Conservation (phyloP, 2,113 vertebrate genomes). For the Antechinus flavipes region DNA sequence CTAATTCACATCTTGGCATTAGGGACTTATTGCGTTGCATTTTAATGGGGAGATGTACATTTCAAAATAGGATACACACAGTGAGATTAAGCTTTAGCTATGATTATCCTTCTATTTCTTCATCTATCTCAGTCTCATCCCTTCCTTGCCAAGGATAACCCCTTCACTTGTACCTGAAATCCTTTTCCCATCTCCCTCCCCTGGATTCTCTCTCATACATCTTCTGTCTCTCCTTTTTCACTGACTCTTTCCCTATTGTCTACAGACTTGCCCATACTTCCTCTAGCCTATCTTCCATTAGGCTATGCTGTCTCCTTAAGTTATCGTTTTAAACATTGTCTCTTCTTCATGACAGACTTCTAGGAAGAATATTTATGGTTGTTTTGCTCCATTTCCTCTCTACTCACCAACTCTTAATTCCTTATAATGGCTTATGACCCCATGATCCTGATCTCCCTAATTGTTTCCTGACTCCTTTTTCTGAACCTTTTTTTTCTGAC, state of each 20-base stretch:
- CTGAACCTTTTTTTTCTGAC: neutral
- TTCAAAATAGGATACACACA: neutral
- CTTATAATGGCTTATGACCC: neutral
- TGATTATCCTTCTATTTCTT: neutral
- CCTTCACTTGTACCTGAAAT: neutral
- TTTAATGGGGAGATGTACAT: neutral
- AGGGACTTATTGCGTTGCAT: neutral
- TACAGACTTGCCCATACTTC: neutral
- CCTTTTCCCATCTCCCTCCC: neutral
- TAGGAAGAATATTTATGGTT: neutral
- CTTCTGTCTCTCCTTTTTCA: neutral
- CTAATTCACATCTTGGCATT: neutral
- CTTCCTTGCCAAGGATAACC: neutral
- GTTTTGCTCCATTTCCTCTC: neutral
- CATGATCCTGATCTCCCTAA: neutral
- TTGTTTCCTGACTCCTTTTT: neutral
- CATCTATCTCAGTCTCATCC: neutral
- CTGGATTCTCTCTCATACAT: no score
- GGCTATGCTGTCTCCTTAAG: neutral
- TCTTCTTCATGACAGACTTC: neutral
- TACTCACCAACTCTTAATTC: neutral
- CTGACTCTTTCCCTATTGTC: neutral
- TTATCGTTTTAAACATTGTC: neutral
- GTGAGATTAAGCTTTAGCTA: neutral
- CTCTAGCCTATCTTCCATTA: neutral